Evolutionary conservation across 1,140 invertebrate species (phyloP), one percentile per base, ranked within the genome.

Genomic region (Sycophaga agraensis): DNA sequence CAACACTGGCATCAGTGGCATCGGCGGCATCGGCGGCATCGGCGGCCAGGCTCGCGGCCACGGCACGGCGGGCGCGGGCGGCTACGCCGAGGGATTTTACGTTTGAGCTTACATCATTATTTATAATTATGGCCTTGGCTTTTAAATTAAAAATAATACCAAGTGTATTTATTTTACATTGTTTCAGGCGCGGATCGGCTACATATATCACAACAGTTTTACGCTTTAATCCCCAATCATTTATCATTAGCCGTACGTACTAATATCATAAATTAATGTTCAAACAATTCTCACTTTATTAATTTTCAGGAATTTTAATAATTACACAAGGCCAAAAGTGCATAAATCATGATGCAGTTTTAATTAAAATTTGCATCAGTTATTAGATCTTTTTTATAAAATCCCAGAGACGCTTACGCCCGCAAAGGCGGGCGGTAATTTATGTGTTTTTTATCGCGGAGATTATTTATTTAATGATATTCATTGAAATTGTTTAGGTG

Each of bases 371-470:
- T 35, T 35, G 28, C 54, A 24, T 35, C 11, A n/a, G 5, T 46
- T 43, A 28, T 46, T 45, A 56, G 42, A 56, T 21, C 24, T 43
- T 43, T 56, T 56, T 56, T 45, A 56, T 56, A 56, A 56, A 56
- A n/a, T n/a, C n/a, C n/a, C n/a, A n/a, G n/a, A n/a, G n/a, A n/a
- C n/a, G n/a, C n/a, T n/a, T n/a, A n/a, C n/a, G n/a, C n/a, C n/a
- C n/a, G n/a, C n/a, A n/a, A n/a, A n/a, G 54, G 34, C 46, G 28
- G 34, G 2, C 40, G 17, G 16, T 56, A 45, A 56, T 56, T 56
- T 57, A 57, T 57, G 21, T 19, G 37, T 57, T 48, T 48, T 57
- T 48, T 48, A 37, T 22, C 21, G 22, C 19, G 11, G 11, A 56
- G 5, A n/a, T n/a, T n/a, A n/a, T n/a, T n/a, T 31, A 54, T 54